phyloP scores from a whole-genome alignment of 2,113 vertebrate species.

The Lynx canadensis region DNA sequence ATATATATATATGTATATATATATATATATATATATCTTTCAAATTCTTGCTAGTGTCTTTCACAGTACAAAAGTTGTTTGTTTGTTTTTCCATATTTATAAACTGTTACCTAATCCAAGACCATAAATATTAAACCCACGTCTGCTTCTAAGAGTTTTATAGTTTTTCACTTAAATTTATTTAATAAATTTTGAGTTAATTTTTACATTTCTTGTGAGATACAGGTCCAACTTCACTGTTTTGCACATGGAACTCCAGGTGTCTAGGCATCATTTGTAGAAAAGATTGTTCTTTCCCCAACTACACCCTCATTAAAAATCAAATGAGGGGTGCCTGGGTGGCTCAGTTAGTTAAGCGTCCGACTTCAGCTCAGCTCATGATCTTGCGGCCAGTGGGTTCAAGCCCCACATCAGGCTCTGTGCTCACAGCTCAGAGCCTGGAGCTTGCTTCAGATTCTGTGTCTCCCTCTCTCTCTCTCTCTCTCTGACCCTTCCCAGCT shows the following conservation, averaged over 20 bases:
- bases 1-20: no score
- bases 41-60: background rate
- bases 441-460: no score
- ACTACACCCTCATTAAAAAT: background rate
- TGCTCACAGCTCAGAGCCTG: no score
- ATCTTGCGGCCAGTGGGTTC: no score
- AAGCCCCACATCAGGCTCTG: no score
- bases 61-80: background rate
- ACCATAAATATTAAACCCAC: background rate
- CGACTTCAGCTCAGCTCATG: no score
- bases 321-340: background rate
- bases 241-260: background rate
- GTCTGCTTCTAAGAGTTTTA: background rate
- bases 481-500: no score
- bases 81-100: background rate
- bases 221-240: background rate
- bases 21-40: background rate
- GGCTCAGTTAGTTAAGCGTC: no score
- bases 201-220: background rate
- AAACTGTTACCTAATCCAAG: background rate
- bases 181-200: constrained; percentile 2
- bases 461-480: no score
- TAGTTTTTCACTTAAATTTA: background rate
- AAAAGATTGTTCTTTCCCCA: background rate
- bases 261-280: background rate